Evolutionary conservation across 1,140 invertebrate species (phyloP).

Genomic region (Leptoteleia sp.): DNA sequence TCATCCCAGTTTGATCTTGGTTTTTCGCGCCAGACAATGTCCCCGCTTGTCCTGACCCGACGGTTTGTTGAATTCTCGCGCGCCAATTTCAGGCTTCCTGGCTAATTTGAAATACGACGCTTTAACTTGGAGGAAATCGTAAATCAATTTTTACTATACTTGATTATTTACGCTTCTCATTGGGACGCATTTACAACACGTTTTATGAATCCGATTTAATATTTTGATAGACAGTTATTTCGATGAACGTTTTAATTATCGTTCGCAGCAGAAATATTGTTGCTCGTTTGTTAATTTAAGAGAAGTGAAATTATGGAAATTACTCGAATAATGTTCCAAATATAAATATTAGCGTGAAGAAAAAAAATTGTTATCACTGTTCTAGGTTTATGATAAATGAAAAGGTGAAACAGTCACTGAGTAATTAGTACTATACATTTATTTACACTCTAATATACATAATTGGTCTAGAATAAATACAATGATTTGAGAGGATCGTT

Average conservation of each 20-base stretch:
- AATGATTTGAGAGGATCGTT: constrained; percentile 40
- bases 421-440: constrained; percentile 76
- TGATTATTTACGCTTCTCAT: constrained; percentile 45
- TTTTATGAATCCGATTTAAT: constrained; percentile 26
- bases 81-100: constrained; percentile 2
- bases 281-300: too few species aligned
- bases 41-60: constrained; percentile 4
- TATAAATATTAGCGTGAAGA: too few species aligned
- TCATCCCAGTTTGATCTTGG: constrained; percentile 7
- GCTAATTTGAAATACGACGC: constrained; percentile 31
- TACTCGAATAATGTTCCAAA: too few species aligned
- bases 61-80: constrained; percentile 1
- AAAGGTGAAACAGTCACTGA: neutral
- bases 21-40: constrained; percentile 20
- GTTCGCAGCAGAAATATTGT: too few species aligned
- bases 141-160: constrained; percentile 51
- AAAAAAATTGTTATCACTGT: neutral
- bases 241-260: too few species aligned
- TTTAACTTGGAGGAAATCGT: constrained; percentile 47
- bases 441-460: constrained; percentile 81
- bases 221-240: constrained; percentile 24
- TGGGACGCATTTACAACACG: constrained; percentile 16
- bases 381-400: neutral
- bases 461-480: constrained; percentile 71
- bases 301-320: too few species aligned